Conservation (phyloP, 1,140 invertebrate genomes). For the Drosophila parabipectinata region DNA sequence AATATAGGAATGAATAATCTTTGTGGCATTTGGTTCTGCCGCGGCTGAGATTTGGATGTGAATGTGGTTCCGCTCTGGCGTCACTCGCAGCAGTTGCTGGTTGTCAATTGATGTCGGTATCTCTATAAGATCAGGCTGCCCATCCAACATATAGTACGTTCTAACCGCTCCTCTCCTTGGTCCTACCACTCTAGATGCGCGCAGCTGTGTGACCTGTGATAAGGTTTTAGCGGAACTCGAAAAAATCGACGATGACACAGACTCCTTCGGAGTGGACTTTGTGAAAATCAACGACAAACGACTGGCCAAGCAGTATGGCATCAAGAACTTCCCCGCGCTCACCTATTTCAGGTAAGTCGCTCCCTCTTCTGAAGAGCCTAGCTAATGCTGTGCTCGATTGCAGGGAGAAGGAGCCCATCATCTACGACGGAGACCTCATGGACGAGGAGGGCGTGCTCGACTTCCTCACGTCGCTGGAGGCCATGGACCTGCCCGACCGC, state of each 20-base stretch:
- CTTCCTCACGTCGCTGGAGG: conserved; percentile 96
- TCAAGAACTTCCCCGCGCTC: conserved; percentile 96
- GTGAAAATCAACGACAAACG: conserved; percentile 98
- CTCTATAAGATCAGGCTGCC: conserved; percentile 41
- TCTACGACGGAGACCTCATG: conserved; percentile 97
- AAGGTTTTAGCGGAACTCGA: conserved; percentile 95
- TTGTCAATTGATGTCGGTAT: conserved; percentile 74
- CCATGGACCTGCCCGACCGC: conserved; percentile 97
- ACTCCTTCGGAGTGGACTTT: conserved; percentile 96
- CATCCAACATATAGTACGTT: conserved; percentile 1
- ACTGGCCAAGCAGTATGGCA: conserved; percentile 96
- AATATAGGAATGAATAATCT: conserved; percentile 72
- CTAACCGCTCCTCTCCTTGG: not conserved
- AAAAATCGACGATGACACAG: conserved; percentile 97
- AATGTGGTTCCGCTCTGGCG: conserved; percentile 34
- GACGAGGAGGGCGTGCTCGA: conserved; percentile 96
- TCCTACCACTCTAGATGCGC: conserved; percentile 88
- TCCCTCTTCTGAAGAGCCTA: not conserved
- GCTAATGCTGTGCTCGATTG: no score
- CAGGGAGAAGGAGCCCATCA: conserved; percentile 94
- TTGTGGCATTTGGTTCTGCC: conserved; percentile 47
- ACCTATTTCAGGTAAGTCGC: conserved; percentile 91
- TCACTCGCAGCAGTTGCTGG: conserved; percentile 72
- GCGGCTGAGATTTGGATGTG: conserved; percentile 1
- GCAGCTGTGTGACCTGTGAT: conserved; percentile 96